A percentile compares a stretch with the other conserved stretches of the same genome.
Conservation (phyloP, 1,140 invertebrate species). For the Macrobrachium rosenbergii region DNA sequence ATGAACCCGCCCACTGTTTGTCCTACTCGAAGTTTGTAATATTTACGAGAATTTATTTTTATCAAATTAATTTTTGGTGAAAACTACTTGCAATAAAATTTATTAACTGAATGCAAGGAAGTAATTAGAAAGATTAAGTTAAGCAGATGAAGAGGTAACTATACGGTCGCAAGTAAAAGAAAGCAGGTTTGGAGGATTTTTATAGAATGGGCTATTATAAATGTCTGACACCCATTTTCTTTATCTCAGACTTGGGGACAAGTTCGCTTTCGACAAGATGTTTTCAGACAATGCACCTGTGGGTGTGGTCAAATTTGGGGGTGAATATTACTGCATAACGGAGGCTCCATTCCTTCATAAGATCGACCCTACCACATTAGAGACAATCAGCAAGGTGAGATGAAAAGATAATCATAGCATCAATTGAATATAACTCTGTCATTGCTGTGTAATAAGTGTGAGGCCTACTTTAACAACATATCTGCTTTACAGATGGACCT, state of each 20-base stretch:
- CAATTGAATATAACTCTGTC: neutral
- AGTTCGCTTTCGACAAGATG: constrained; percentile 67
- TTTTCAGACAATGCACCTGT: constrained; percentile 88
- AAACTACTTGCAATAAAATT: too few species aligned
- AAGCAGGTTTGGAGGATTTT: too few species aligned
- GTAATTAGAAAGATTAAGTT: too few species aligned
- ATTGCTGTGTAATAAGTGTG: neutral
- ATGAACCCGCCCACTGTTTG: too few species aligned
- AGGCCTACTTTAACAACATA: neutral
- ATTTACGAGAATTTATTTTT: too few species aligned
- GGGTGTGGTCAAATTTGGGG: constrained; percentile 84
- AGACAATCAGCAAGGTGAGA: constrained; percentile 71
- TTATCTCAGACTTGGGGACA: constrained; percentile 56
- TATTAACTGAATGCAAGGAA: too few species aligned
- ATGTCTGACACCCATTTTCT: neutral
- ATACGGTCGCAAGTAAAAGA: too few species aligned
- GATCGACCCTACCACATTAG: constrained; percentile 79
- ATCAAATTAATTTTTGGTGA: too few species aligned
- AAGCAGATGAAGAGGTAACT: too few species aligned
- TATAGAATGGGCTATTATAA: too few species aligned
- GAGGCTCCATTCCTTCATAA: constrained; percentile 84
- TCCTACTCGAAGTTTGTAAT: too few species aligned
- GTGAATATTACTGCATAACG: constrained; percentile 85
- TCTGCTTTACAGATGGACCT: constrained; percentile 77
- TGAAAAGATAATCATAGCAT: neutral